A percentile compares a stretch with the other conserved stretches of the same genome.
phyloP scores from a whole-genome alignment of 2,113 vertebrate genomes.

The Chunga burmeisteri region DNA sequence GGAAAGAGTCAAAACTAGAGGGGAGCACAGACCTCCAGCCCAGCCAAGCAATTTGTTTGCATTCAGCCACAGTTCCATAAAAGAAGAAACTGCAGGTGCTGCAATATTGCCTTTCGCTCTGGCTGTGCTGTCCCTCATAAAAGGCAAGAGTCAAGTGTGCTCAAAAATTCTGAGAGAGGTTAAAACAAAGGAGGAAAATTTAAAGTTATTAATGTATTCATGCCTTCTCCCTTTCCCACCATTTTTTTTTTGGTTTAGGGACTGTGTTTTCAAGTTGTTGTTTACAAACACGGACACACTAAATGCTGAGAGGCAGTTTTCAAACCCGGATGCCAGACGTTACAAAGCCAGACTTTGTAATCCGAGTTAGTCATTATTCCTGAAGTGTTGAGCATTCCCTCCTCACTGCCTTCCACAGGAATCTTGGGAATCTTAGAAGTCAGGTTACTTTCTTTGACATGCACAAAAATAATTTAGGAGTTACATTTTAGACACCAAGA shows the following conservation, averaged over 20 bases:
- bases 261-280: neutral
- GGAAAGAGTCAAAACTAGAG: neutral
- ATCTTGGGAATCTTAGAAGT: neutral
- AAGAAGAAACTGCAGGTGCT: neutral
- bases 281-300: neutral
- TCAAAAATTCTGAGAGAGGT: neutral
- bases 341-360: neutral
- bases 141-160: neutral
- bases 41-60: neutral
- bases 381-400: neutral
- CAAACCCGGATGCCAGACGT: neutral
- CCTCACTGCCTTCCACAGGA: neutral
- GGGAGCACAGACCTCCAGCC: conserved; percentile 2
- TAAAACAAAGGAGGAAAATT: neutral
- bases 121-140: neutral
- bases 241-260: neutral
- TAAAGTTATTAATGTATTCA: neutral
- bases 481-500: neutral
- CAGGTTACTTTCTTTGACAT: neutral
- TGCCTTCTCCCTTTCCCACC: neutral
- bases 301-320: neutral
- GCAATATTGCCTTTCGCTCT: neutral
- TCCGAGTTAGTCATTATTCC: neutral
- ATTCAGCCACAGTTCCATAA: neutral
- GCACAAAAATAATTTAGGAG: neutral